Conservation (phyloP, 2,888 invertebrate genomes). For the Athalia rosae region DNA sequence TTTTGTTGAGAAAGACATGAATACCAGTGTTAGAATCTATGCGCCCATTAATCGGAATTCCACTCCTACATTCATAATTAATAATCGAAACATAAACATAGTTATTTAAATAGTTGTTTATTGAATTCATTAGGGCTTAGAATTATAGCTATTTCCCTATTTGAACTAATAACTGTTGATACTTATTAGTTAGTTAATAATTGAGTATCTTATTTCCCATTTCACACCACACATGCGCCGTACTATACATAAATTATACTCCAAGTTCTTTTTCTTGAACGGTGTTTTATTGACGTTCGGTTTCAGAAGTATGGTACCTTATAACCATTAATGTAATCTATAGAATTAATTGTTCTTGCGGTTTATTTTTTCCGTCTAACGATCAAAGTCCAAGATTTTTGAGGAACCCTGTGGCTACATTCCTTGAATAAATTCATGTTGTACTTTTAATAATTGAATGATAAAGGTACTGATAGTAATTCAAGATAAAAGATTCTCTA, state of each 20-base stretch:
- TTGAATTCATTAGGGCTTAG: not conserved
- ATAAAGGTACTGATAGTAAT: not conserved
- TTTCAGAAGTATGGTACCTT: too few species aligned
- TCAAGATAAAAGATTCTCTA: too few species aligned
- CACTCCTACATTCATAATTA: not conserved
- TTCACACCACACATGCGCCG: constrained; percentile 13
- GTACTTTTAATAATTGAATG: constrained; percentile 10
- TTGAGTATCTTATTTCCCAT: constrained; percentile 17
- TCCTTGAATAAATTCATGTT: constrained; percentile 27
- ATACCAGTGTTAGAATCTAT: too few species aligned
- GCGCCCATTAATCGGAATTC: too few species aligned
- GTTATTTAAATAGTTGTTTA: constrained; percentile 1
- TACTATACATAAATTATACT: not conserved
- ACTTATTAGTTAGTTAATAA: constrained; percentile 27
- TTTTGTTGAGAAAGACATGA: too few species aligned
- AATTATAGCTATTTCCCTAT: constrained; percentile 2
- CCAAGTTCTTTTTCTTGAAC: not conserved
- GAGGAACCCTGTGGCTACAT: constrained; percentile 12
- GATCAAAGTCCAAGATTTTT: too few species aligned
- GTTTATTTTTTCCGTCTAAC: too few species aligned
- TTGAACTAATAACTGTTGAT: constrained; percentile 29
- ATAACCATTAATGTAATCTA: too few species aligned
- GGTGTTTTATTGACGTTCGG: not conserved
- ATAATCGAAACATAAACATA: constrained; percentile 16
- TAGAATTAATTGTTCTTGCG: too few species aligned